Base-by-base conservation (phyloP, 2,888 invertebrate species). In the Serripes groenlandicus region DNA sequence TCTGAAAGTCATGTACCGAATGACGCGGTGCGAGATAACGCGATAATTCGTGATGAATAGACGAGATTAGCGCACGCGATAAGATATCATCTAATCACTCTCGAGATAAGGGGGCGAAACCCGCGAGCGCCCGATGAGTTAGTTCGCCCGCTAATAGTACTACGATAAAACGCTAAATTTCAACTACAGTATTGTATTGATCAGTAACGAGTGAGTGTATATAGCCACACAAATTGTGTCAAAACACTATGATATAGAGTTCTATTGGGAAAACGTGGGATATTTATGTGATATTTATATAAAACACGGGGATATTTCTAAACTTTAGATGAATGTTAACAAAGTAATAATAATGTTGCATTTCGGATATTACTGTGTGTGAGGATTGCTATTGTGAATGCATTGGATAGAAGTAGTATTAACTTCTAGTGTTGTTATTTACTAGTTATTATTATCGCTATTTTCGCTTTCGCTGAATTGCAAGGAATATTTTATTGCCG, bases 41-140 rank as follows among this genome's bases (percentile, higher is more conserved):
- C 74, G 86, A 86, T 86, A 86, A 75, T 62, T 37, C 35, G 32
- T 69, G 86, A 75, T 86, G 86, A 83, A 86, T 86, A 52, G 68
- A 35, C 52, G 66, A 83, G 86, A 86, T 86, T 86, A 86, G 73
- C 49, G 34, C 9, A 23, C 21, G 1, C 52, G 86, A 86, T 86
- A 83, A 83, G 86, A 86, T 86, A 81, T 37, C 42, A 86, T 86
- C 86, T 83, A 81, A 83, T 81, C 83, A 66, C 37, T 37, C 66
- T 23, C 49, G 21, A 62, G 86, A 86, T 86, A 86, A 83, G 81
- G 73, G 75, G 56, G 54, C 73, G n/a, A n/a, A n/a, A n/a, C 56
- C 56, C 37, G 28, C 78, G 83, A 78, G 73, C 86, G 78, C 76
- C 83, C 83, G 80, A 86, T 86, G n/a, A 78, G 80, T 75, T 62